Evolutionary conservation across 1,140 invertebrate species (phyloP).

Genomic region (Gyrodactylus bullatarudis): DNA sequence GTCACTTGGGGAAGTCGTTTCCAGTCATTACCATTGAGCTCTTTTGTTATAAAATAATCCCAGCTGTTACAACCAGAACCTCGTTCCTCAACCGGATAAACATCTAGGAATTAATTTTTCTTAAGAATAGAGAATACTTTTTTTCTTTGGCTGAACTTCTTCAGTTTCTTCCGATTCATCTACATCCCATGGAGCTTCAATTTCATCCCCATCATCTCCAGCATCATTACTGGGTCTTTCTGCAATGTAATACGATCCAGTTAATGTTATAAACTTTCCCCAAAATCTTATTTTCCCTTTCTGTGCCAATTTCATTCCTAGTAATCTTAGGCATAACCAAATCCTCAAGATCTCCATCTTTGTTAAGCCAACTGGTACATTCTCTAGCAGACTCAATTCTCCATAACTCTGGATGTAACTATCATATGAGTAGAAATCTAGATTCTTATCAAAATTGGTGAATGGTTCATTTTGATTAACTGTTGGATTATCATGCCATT

Average conservation of each 20-base stretch:
- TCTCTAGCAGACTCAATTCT: not conserved
- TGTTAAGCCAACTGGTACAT: not conserved
- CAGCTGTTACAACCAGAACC: not conserved
- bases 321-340: not conserved
- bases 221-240: not conserved
- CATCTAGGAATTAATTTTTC: not conserved
- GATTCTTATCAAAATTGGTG: not conserved
- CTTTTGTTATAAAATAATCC: not conserved
- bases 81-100: not conserved
- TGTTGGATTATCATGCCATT: not conserved
- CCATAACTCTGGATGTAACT: not conserved
- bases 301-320: not conserved
- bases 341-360: not conserved
- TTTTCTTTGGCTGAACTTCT: not conserved
- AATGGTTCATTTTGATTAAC: not conserved
- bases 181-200: not conserved
- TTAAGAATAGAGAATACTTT: not conserved
- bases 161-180: not conserved
- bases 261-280: not conserved
- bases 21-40: not conserved
- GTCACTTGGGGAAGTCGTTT: not conserved
- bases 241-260: not conserved
- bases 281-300: not conserved
- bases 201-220: not conserved
- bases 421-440: not conserved